A percentile compares a stretch with the other conserved stretches of the same genome.
phyloP scores from a whole-genome alignment of 1,140 invertebrate genomes.

The Aphis gossypii region DNA sequence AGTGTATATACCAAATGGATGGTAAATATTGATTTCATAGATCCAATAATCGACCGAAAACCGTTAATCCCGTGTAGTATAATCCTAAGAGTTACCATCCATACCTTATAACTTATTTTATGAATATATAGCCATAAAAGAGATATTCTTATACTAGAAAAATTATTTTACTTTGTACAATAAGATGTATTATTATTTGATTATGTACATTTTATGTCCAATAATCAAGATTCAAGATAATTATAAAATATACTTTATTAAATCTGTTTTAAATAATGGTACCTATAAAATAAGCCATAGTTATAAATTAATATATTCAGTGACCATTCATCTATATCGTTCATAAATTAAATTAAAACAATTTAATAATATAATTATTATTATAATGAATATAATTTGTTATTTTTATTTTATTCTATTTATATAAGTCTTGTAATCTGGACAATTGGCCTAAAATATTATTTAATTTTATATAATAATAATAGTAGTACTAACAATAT shows the following conservation, averaged over 20 bases:
- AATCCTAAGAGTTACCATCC: not conserved
- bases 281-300: not conserved
- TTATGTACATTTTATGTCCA: not conserved
- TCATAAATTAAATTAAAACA: not conserved
- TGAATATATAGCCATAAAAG: not conserved
- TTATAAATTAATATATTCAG: not conserved
- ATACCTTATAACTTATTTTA: not conserved
- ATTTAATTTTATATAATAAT: too few species aligned
- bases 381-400: not conserved
- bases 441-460: too few species aligned
- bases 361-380: not conserved
- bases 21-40: not conserved
- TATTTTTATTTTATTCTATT: not conserved
- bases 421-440: too few species aligned
- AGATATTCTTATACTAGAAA: not conserved
- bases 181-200: not conserved
- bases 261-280: not conserved
- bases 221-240: not conserved
- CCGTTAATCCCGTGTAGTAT: not conserved
- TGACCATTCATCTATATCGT: not conserved
- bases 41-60: not conserved
- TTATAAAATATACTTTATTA: not conserved
- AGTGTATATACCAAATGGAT: not conserved
- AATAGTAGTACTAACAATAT: too few species aligned
- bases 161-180: not conserved